Conservation (phyloP, 2,888 invertebrate genomes). For the Drosophila neotestacea region DNA sequence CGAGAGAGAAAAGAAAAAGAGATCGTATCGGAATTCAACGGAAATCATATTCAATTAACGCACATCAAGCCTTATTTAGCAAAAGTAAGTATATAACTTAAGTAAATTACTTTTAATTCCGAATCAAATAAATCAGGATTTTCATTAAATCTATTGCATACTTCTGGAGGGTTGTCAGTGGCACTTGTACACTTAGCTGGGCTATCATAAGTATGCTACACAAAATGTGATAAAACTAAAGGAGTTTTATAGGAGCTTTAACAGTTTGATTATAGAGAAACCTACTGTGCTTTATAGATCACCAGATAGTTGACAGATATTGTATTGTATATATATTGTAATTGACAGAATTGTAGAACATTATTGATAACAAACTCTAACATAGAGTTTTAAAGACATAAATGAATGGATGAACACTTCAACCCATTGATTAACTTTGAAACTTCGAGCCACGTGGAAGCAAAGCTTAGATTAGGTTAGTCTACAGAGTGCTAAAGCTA, state of each 20-base stretch:
- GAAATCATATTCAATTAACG: conserved; percentile 8
- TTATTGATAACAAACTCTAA: no score
- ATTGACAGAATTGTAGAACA: no score
- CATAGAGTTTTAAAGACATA: no score
- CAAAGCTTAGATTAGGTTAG: not conserved
- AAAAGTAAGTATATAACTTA: conserved; percentile 35
- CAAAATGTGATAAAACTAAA: not conserved
- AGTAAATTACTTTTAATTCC: not conserved
- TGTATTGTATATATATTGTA: no score
- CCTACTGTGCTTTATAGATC: not conserved
- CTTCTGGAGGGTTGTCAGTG: conserved; percentile 7
- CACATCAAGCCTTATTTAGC: conserved; percentile 22
- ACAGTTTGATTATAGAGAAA: not conserved
- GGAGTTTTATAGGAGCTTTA: not conserved
- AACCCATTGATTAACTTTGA: no score
- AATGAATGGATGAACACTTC: no score
- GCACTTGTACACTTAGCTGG: not conserved
- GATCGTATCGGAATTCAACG: conserved; percentile 1
- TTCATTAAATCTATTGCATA: conserved; percentile 8
- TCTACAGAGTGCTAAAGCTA: not conserved
- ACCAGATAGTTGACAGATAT: no score
- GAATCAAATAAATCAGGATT: not conserved
- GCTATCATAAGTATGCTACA: conserved; percentile 42
- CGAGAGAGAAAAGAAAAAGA: not conserved
- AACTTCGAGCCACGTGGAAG: conserved; percentile 3